Conservation (phyloP, 2,113 vertebrate genomes). For the Tauraco erythrolophus region DNA sequence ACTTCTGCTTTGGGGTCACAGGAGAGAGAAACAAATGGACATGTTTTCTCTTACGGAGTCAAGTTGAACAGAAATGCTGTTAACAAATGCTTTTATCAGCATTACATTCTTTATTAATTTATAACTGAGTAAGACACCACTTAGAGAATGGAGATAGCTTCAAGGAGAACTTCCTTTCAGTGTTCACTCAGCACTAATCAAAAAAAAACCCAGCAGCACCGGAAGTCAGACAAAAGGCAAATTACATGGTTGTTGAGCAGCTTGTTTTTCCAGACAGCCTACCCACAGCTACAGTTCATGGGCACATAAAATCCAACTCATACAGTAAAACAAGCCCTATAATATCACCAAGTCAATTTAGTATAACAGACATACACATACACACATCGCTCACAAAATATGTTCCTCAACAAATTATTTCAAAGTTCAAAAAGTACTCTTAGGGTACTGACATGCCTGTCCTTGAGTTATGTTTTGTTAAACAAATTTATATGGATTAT, state of each 20-base stretch:
- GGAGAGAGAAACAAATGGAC: background rate
- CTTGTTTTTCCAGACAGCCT: conserved; percentile 73
- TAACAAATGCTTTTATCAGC: conserved; percentile 34
- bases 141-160: conserved; percentile 33
- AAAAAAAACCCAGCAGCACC: background rate
- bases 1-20: background rate
- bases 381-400: too few species aligned
- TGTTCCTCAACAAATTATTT: conserved; percentile 54
- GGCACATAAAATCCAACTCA: conserved; percentile 48
- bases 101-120: conserved; percentile 55
- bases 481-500: too few species aligned
- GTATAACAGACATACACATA: too few species aligned
- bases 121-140: conserved; percentile 54
- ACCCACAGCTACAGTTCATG: conserved; percentile 59
- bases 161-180: conserved; percentile 35
- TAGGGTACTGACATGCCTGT: too few species aligned
- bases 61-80: background rate
- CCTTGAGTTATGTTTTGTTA: too few species aligned
- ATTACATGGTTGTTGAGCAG: conserved; percentile 68
- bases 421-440: conserved; percentile 10
- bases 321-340: conserved; percentile 42
- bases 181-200: conserved; percentile 62
- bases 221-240: conserved; percentile 74
- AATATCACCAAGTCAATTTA: conserved; percentile 43
- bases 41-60: conserved; percentile 17